Percentiles rank a stretch among this genome's conserved stretches.
Conservation (phyloP, 2,888 invertebrate species). For the Volucella inanis region DNA sequence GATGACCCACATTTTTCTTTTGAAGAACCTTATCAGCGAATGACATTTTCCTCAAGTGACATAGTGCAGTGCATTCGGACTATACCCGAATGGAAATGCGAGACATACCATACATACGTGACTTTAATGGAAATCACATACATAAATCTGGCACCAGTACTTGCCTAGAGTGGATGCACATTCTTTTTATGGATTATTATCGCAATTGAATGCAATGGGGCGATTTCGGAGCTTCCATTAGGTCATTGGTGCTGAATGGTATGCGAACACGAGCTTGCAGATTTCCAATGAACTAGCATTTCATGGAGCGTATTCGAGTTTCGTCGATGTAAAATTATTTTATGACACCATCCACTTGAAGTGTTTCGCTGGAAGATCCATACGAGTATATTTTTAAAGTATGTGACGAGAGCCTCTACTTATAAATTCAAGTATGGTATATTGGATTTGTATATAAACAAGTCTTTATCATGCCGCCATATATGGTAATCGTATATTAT, state of each 20-base stretch:
- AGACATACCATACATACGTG: conserved; percentile 52
- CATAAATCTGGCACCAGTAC: conserved; percentile 35
- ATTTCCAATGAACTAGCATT: too few species aligned
- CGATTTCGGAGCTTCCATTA: conserved; percentile 9
- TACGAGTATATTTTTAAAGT: too few species aligned
- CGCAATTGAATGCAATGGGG: conserved; percentile 47
- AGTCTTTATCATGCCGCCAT: not conserved
- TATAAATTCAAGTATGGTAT: too few species aligned
- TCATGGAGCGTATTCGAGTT: not conserved
- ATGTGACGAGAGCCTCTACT: too few species aligned
- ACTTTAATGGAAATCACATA: conserved; percentile 55
- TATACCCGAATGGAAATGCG: conserved; percentile 47
- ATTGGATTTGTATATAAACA: not conserved
- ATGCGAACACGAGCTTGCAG: not conserved
- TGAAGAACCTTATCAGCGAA: conserved; percentile 54
- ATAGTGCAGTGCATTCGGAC: conserved; percentile 14
- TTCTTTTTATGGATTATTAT: conserved; percentile 47
- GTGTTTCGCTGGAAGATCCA: not conserved
- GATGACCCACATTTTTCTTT: conserved; percentile 69
- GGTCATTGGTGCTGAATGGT: not conserved
- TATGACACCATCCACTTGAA: not conserved
- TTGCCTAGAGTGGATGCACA: not conserved
- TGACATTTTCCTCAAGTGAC: conserved; percentile 51
- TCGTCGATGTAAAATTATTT: not conserved
- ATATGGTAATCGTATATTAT: too few species aligned